Conservation (phyloP, 2,113 vertebrate species). For the Actenoides lindsayi region DNA sequence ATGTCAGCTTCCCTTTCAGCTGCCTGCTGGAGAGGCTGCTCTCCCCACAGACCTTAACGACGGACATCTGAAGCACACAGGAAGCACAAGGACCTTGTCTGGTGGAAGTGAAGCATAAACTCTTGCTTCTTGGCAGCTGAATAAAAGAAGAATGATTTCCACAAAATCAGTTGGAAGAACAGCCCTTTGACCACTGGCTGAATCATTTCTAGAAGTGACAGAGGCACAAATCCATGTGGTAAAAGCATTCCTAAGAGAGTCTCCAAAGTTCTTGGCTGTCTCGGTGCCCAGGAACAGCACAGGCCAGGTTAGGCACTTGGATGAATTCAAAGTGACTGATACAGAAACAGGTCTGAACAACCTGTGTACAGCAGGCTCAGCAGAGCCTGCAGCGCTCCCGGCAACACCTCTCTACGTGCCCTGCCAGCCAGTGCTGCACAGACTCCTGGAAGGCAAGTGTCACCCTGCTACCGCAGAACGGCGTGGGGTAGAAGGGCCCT, state of each 20-base stretch:
- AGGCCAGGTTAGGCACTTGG: slow-evolving; percentile 56
- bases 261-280: not conserved
- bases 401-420: not conserved
- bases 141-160: slow-evolving; percentile 15
- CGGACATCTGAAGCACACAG: not conserved
- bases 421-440: not conserved
- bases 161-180: slow-evolving; percentile 1
- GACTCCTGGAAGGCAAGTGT: not conserved
- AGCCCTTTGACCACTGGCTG: not conserved
- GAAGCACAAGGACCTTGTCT: slow-evolving; percentile 11
- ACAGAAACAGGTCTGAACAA: slow-evolving; percentile 38
- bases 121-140: slow-evolving; percentile 42
- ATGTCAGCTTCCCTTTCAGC: slow-evolving; percentile 12
- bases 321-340: slow-evolving; percentile 49
- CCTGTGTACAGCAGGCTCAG: not conserved
- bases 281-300: not conserved
- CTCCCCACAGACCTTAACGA: not conserved
- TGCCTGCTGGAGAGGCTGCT: not conserved
- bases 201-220: not conserved
- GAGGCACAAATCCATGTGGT: not conserved
- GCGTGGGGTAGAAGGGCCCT: not conserved
- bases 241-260: slow-evolving; percentile 26
- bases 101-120: slow-evolving; percentile 19
- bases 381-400: not conserved
- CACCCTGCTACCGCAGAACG: not conserved